Conservation (phyloP, 2,888 invertebrate genomes). For the Caenorhabditis sp. region DNA sequence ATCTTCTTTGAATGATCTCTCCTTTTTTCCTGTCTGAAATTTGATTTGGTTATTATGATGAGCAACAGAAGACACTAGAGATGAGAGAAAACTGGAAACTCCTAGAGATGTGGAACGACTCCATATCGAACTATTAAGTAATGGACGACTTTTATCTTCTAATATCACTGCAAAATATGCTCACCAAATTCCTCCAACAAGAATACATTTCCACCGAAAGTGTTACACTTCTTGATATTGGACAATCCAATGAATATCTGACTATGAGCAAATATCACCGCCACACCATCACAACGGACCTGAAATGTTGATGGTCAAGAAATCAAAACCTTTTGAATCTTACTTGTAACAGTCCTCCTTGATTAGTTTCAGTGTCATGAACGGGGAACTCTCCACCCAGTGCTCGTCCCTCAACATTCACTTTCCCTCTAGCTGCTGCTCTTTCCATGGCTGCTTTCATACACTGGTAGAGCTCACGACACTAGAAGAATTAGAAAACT, state of each 20-base stretch:
- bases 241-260: conserved; percentile 99
- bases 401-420: conserved; percentile 85
- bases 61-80: no score
- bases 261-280: conserved; percentile 98
- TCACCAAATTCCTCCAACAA: conserved; percentile 99
- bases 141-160: no score
- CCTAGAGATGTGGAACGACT: no score
- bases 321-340: no score
- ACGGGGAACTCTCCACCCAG: conserved; percentile 96
- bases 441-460: conserved; percentile 99
- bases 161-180: not conserved
- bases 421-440: conserved; percentile 88
- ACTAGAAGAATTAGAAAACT: conserved; percentile 86
- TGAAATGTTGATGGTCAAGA: conserved; percentile 20
- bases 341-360: conserved; percentile 87
- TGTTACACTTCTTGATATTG: conserved; percentile 99
- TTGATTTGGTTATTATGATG: no score
- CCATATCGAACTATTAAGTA: no score
- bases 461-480: conserved; percentile 97
- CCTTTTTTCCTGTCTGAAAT: conserved; percentile 96
- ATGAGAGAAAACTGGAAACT: no score
- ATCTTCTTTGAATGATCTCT: conserved; percentile 96
- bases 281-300: conserved; percentile 97
- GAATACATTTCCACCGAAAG: conserved; percentile 98
- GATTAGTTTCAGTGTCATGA: conserved; percentile 96